Evolutionary conservation across 1,140 invertebrate genomes (phyloP), one percentile per base, ranked within the genome.

Genomic region (Lepidurus couesii): DNA sequence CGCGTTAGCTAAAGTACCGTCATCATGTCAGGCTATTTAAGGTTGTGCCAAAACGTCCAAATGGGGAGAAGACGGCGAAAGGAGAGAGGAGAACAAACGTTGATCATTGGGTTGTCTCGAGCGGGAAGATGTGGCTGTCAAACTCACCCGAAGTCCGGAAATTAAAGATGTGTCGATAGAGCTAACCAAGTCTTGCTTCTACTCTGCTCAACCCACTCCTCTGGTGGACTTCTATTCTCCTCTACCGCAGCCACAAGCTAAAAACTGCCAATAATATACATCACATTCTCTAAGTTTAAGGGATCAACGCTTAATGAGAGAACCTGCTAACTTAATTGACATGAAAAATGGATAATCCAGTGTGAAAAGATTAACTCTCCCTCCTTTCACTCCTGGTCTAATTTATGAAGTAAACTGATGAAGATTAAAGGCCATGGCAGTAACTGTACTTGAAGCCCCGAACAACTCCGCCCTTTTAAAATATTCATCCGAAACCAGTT

Each of bases 91-190:
- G 53, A 65, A 65, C 53, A 65, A 21, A n/a, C 53, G 53, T 65
- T 65, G 53, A 65, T 65, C 53, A 65, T 65, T n/a, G 53, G 16
- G 53, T 21, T 1, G 16, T n/a, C 53, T 65, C 53, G 53, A 65
- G 1, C n/a, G 53, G 53, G 21, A 65, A 65, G 53, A 65, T 65
- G 53, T 65, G 16, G 16, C 53, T 65, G 53, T 65, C 53, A 65
- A 65, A 65, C 53, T 65, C 53, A 21, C 5, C 53, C 53, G 53
- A 65, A 65, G 53, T 65, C 53, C 53, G 53, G 53, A 65, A 65
- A 65, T 65, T 65, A 65, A 65, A 65, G 53, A 65, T 65, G 53
- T 65, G 53, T 65, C 21, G 53, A 65, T 65, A 65, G 53, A 65
- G 21, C 53, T 65, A n/a, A 65, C 53, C 53, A 16, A 5, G 53